Evolutionary conservation across 1,140 invertebrate genomes (phyloP).

Genomic region (Orchesella cincta): DNA sequence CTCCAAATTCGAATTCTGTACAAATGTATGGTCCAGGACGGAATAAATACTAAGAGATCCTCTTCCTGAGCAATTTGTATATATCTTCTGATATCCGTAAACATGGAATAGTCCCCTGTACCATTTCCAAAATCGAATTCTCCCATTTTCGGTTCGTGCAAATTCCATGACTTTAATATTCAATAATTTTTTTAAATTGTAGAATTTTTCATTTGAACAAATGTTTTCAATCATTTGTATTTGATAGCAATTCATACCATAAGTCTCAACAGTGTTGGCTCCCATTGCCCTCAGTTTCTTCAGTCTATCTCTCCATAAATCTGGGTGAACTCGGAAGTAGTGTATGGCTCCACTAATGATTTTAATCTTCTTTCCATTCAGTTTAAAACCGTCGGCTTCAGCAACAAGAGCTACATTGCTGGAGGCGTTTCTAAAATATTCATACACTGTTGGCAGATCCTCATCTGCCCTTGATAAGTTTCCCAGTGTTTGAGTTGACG

Average conservation of each 20-base stretch:
- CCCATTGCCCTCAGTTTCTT: constrained; percentile 61
- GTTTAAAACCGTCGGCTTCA: constrained; percentile 36
- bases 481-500: constrained; percentile 56
- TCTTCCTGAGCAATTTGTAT: constrained; percentile 57
- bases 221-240: too few relatives aligned
- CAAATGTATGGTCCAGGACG: constrained; percentile 62
- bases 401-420: constrained; percentile 21
- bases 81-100: constrained; percentile 55
- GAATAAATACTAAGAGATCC: constrained; percentile 59
- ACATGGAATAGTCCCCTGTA: constrained; percentile 48
- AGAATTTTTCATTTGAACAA: constrained; percentile 52
- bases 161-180: constrained; percentile 63
- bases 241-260: constrained; percentile 48
- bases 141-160: constrained; percentile 59
- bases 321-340: constrained; percentile 61
- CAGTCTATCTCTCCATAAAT: constrained; percentile 61
- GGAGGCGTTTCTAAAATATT: constrained; percentile 30
- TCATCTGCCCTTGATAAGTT: constrained; percentile 37
- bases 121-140: constrained; percentile 58
- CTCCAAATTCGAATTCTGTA: constrained; percentile 64
- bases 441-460: constrained; percentile 33
- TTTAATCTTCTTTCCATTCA: constrained; percentile 55
- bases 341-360: constrained; percentile 60
- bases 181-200: too few relatives aligned
- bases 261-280: constrained; percentile 14